phyloP scores from a whole-genome alignment of 1,140 invertebrate species.

The Pinna nobilis region DNA sequence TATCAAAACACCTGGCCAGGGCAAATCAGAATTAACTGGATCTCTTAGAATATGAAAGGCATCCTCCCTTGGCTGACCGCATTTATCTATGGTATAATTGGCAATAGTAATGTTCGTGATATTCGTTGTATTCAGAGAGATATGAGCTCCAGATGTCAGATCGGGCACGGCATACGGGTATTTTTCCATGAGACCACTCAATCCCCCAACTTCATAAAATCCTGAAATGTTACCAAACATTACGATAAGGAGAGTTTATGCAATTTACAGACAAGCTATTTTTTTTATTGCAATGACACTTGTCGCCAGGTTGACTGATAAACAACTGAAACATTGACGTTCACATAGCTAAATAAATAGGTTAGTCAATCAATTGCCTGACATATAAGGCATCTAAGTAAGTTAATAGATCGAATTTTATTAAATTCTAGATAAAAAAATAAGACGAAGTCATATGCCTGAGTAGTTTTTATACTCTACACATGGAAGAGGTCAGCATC shows the following conservation, averaged over 20 bases:
- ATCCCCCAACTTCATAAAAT: slow-evolving; percentile 75
- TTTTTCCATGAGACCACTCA: slow-evolving; percentile 67
- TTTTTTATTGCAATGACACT: too few species aligned
- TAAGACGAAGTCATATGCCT: background rate
- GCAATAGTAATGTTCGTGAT: slow-evolving; percentile 19
- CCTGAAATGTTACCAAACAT: too few species aligned
- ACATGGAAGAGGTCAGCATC: background rate
- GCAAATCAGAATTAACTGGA: slow-evolving; percentile 70
- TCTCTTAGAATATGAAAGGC: slow-evolving; percentile 73
- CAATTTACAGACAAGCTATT: too few species aligned
- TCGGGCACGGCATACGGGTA: slow-evolving; percentile 72
- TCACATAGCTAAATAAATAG: too few species aligned
- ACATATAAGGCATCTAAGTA: slow-evolving; percentile 1
- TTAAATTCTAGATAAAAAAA: too few species aligned
- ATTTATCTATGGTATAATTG: slow-evolving; percentile 41
- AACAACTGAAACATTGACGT: too few species aligned
- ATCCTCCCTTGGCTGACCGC: slow-evolving; percentile 57
- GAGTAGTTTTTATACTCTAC: background rate
- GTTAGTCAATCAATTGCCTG: background rate
- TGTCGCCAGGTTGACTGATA: too few species aligned
- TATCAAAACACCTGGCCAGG: slow-evolving; percentile 77
- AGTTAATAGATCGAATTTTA: too few species aligned
- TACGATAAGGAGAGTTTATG: too few species aligned
- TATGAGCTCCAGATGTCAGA: background rate
- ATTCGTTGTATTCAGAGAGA: background rate